These are phyloP conservation scores for Ophion obscuratus DNA, from an alignment of 2,888 invertebrate species.

Conservation along the genomic window DNA sequence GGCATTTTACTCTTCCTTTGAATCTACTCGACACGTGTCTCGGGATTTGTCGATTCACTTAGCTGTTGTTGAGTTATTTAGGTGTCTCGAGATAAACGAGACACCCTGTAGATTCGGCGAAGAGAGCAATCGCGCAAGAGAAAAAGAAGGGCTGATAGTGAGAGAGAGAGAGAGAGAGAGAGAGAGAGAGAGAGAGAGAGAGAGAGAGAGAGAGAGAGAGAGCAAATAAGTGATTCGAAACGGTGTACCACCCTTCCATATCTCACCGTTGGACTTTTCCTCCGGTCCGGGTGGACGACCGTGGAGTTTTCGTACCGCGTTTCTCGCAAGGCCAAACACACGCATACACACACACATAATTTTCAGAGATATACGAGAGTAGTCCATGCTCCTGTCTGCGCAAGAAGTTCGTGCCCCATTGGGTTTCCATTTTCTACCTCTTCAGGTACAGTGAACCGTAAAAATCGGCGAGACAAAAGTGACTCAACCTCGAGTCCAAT, in stretches of 20 bases:
- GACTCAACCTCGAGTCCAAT: too few species aligned
- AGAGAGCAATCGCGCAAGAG: too few species aligned
- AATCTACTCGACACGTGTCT: too few species aligned
- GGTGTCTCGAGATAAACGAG: too few species aligned
- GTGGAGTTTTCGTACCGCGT: neutral
- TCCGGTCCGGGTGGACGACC: constrained; percentile 20
- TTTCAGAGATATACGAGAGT: neutral
- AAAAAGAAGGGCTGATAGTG: neutral
- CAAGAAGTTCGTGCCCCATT: too few species aligned
- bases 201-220: constrained; percentile 35
- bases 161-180: constrained; percentile 29
- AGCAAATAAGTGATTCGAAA: constrained; percentile 63
- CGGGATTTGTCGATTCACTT: too few species aligned
- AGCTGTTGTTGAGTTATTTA: too few species aligned
- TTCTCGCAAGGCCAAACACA: constrained; percentile 6
- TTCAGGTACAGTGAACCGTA: too few species aligned
- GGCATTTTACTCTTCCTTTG: too few species aligned
- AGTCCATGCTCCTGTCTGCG: neutral
- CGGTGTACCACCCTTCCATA: constrained; percentile 42
- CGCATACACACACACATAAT: neutral
- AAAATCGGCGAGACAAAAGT: too few species aligned
- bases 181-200: constrained; percentile 32
- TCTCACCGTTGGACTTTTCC: constrained; percentile 20
- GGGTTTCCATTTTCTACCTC: too few species aligned
- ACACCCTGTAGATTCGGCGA: too few species aligned